Conservation (phyloP, 2,888 invertebrate species). For the Sthenelais limicola region DNA sequence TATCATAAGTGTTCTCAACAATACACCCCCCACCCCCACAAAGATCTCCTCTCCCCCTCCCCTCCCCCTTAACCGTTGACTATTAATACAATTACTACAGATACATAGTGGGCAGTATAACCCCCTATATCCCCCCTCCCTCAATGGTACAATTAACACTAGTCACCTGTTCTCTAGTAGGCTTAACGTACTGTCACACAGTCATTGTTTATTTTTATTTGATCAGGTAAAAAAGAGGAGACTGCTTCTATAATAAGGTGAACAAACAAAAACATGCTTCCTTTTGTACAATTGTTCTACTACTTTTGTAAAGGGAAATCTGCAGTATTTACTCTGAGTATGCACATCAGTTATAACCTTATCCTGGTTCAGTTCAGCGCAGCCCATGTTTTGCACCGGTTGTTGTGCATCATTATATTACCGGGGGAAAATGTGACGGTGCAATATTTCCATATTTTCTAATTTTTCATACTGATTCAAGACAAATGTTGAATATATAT, state of each 20-base stretch:
- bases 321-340: slow-evolving; percentile 44
- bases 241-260: slow-evolving; percentile 42
- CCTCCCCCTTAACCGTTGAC: too few species aligned
- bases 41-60: too few species aligned
- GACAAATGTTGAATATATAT: slow-evolving; percentile 41
- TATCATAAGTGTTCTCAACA: too few species aligned
- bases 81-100: too few species aligned
- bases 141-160: too few species aligned
- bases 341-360: slow-evolving; percentile 41
- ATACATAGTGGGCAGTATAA: too few species aligned
- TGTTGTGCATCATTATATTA: slow-evolving; percentile 35
- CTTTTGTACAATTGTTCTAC: slow-evolving; percentile 45
- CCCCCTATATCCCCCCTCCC: too few species aligned
- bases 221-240: slow-evolving; percentile 31
- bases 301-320: slow-evolving; percentile 43
- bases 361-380: slow-evolving; percentile 14
- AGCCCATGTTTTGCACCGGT: slow-evolving; percentile 32
- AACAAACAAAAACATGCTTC: slow-evolving; percentile 45
- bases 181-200: too few species aligned
- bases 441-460: slow-evolving; percentile 45
- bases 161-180: too few species aligned
- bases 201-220: slow-evolving; percentile 5
- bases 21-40: too few species aligned
- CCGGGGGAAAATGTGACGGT: slow-evolving; percentile 36
- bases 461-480: slow-evolving; percentile 45